phyloP scores from a whole-genome alignment of 1,140 invertebrate species.

The Agrilus planipennis region DNA sequence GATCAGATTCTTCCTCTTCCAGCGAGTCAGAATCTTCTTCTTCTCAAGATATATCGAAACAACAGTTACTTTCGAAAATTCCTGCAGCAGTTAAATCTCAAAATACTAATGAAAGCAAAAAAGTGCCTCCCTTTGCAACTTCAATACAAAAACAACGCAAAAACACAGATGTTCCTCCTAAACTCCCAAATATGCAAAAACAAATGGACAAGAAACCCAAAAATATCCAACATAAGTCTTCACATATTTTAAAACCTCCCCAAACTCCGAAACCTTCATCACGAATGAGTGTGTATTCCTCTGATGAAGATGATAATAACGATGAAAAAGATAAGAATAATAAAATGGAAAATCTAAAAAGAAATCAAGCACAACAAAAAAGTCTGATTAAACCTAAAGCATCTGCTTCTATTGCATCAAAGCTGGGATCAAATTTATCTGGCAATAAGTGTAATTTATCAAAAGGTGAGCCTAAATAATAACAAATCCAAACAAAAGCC shows the following conservation, averaged over 20 bases:
- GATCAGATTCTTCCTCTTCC: constrained; percentile 57
- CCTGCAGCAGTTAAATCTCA: too few relatives aligned
- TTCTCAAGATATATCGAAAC: constrained; percentile 35
- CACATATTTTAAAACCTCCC: constrained; percentile 32
- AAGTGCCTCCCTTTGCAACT: constrained; percentile 37
- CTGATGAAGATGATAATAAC: constrained; percentile 44
- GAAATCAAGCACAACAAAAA: constrained; percentile 33
- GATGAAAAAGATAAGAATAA: too few relatives aligned
- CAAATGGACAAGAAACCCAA: constrained; percentile 4
- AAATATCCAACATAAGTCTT: constrained; percentile 27
- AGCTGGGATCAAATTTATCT: too few relatives aligned
- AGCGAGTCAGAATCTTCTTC: constrained; percentile 44
- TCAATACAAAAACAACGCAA: constrained; percentile 33
- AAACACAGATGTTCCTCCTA: constrained; percentile 24
- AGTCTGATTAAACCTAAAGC: constrained; percentile 28
- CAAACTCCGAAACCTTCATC: constrained; percentile 31
- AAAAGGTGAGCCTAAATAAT: constrained; percentile 33
- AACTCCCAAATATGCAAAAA: too few relatives aligned
- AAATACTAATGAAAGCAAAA: constrained; percentile 34
- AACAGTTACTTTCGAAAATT: too few relatives aligned
- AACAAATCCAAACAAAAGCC: constrained; percentile 12
- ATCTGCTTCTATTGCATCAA: constrained; percentile 39
- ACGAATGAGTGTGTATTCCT: constrained; percentile 35
- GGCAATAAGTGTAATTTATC: too few relatives aligned
- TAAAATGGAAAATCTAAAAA: constrained; percentile 1